phyloP scores from a whole-genome alignment of 64 coral and sea anemone species.

The Actinia tenebrosa region DNA sequence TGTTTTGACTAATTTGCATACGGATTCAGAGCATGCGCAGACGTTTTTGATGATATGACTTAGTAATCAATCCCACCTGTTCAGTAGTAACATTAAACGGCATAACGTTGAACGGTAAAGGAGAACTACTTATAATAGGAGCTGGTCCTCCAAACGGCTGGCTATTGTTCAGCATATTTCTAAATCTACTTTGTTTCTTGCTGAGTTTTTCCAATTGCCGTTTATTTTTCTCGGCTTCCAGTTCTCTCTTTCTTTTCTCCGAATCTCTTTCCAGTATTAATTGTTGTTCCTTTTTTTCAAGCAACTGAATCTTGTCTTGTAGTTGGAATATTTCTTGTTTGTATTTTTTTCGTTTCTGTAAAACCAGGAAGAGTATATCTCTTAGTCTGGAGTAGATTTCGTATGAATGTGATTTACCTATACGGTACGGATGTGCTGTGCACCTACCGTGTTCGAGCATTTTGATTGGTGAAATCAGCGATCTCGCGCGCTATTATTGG shows the following conservation, averaged over 20 bases:
- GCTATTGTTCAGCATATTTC: constrained; percentile 41
- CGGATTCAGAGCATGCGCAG: no score
- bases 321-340: constrained; percentile 40
- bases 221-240: constrained; percentile 51
- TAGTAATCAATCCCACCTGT: constrained; percentile 22
- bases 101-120: constrained; percentile 29
- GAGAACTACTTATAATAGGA: constrained; percentile 12
- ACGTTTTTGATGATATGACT: no score
- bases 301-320: constrained; percentile 34
- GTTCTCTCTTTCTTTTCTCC: constrained; percentile 36
- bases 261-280: constrained; percentile 45
- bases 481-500: no score
- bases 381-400: no score
- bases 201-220: constrained; percentile 42
- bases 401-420: no score
- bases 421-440: no score
- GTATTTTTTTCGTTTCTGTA: constrained; percentile 50
- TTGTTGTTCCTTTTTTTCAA: constrained; percentile 53
- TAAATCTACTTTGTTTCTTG: constrained; percentile 56
- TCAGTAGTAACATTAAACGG: constrained; percentile 35
- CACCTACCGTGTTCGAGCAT: no score
- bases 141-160: constrained; percentile 14
- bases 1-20: no score
- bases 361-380: not conserved
- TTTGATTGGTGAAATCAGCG: no score